Base-by-base conservation (phyloP, 2,888 invertebrate species). In the Pheosia gnoma region DNA sequence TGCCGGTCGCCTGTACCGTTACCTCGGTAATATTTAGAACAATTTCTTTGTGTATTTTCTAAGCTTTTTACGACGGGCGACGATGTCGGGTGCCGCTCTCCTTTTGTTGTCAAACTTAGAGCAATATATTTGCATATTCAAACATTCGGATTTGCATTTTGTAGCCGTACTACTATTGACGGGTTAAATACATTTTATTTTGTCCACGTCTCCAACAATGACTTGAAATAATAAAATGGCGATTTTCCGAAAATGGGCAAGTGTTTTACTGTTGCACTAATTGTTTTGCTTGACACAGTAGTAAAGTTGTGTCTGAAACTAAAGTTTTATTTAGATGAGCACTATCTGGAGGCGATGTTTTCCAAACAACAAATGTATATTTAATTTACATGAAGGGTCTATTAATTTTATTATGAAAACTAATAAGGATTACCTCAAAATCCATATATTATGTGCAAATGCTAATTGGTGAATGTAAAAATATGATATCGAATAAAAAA, bases 81-180 rank as follows among this genome's bases (percentile, higher is more conserved):
- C 78, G 77, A 75, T 75, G 82, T 73, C 83, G 86, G 87, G 82
- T 82, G 81, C 77, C 74, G 77, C 65, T 25, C 25, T 25, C 66
- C 83, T 80, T 82, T 88, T 90, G 88, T 89, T 77, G 77, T 68
- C 41, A 64, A 68, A 68, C 71, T 62, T 63, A 83, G 79, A 85
- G 79, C 71, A 82, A 86, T 85, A 81, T 81, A 89, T 93, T 93
- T 92, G 92, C 92, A 93, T 93, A 91, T 85, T 87, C 81, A 84
- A 83, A 84, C 78, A 78, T 70, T 66, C 65, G 84, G 76, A 91
- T 91, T 91, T 88, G 90, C 90, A 90, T 91, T 88, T 86, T 83
- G 84, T 87, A 74, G 78, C 76, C 81, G 77, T 75, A 78, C 61
- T 52, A 66, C 80, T 81, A 84, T 87, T 84, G 82, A 83, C 75